Conservation (phyloP, 2,113 vertebrate genomes). For the Columba janthina region DNA sequence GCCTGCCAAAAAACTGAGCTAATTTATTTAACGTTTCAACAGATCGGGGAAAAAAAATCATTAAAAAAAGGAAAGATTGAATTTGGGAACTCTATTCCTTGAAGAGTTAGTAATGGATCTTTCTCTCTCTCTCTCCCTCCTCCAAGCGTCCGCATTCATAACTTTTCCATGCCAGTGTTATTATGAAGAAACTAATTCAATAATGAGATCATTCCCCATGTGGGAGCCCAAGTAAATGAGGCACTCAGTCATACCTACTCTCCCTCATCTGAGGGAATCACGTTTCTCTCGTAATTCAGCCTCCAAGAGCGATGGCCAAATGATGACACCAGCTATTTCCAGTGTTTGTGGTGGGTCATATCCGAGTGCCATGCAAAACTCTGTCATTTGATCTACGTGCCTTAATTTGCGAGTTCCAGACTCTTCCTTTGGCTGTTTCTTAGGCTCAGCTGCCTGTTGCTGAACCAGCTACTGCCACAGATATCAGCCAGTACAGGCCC, state of each 20-base stretch:
- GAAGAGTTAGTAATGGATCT: slow-evolving; percentile 53
- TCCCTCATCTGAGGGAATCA: slow-evolving; percentile 22
- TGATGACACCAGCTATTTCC: not conserved
- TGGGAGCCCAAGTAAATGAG: slow-evolving; percentile 59
- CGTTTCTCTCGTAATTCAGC: not conserved
- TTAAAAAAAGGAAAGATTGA: slow-evolving; percentile 64
- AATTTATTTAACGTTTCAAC: slow-evolving; percentile 72
- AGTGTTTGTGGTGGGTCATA: not conserved
- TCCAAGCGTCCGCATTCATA: slow-evolving; percentile 44
- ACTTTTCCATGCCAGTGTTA: slow-evolving; percentile 57
- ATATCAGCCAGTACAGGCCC: not conserved
- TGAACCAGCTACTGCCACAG: not conserved
- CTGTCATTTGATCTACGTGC: not conserved
- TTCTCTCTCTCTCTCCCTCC: not conserved
- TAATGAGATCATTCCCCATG: slow-evolving; percentile 62
- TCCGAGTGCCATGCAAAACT: not conserved
- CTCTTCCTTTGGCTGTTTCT: not conserved
- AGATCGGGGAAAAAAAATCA: slow-evolving; percentile 41
- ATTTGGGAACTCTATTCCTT: slow-evolving; percentile 66
- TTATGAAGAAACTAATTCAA: slow-evolving; percentile 60
- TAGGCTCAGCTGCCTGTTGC: not conserved
- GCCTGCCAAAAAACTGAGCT: slow-evolving; percentile 60
- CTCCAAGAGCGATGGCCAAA: not conserved
- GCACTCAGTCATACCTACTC: slow-evolving; percentile 43
- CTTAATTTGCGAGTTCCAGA: not conserved